Conservation (phyloP, 1,140 invertebrate species). For the Agrypnia vestita region DNA sequence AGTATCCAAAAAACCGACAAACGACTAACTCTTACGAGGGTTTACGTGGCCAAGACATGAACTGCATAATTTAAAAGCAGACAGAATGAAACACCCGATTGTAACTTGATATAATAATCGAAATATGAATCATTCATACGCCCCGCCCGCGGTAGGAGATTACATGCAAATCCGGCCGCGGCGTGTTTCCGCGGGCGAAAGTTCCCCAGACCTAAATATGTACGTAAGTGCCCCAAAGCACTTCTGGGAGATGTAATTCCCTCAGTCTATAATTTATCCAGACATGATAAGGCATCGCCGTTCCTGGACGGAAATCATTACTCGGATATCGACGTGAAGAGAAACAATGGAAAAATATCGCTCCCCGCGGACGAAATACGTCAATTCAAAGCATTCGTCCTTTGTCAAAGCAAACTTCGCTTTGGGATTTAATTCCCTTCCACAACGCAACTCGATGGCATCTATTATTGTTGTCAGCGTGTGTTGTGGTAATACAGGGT, state of each 20-base stretch:
- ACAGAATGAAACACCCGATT: not conserved
- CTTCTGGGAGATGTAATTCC: constrained; percentile 35
- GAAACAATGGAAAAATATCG: too few relatives aligned
- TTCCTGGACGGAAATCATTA: not conserved
- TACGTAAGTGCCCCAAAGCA: not conserved
- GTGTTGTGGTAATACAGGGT: too few relatives aligned
- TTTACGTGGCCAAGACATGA: too few relatives aligned
- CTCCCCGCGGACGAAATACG: too few relatives aligned
- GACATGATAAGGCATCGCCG: constrained; percentile 31
- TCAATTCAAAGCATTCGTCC: too few relatives aligned
- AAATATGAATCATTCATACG: constrained; percentile 5
- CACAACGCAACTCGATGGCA: too few relatives aligned
- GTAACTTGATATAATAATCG: not conserved
- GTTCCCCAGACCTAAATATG: constrained; percentile 13
- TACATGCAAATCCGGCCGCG: constrained; percentile 18
- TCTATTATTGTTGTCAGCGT: too few relatives aligned
- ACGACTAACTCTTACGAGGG: too few relatives aligned
- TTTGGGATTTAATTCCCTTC: too few relatives aligned
- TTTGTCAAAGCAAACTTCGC: too few relatives aligned
- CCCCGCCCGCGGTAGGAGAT: not conserved
- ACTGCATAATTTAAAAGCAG: too few relatives aligned
- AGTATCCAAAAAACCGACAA: too few relatives aligned
- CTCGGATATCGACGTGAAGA: not conserved
- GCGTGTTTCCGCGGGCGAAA: not conserved
- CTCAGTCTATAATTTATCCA: constrained; percentile 27